Conservation (phyloP, 2,888 invertebrate species). For the Oxyteleia sp. region DNA sequence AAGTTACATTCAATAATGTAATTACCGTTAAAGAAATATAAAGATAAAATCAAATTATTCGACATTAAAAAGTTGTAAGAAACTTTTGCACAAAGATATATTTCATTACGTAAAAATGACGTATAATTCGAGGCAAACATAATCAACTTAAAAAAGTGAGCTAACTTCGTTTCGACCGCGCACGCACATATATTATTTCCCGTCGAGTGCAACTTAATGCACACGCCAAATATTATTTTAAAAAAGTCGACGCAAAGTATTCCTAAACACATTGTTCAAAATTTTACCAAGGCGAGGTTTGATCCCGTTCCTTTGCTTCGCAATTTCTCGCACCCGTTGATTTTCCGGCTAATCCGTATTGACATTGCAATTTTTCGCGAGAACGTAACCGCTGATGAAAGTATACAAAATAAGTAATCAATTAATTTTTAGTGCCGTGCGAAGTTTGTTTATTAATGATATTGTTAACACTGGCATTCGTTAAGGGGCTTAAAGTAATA, state of each 20-base stretch:
- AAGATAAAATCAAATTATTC: too few relatives aligned
- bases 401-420: too few relatives aligned
- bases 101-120: conserved; percentile 68
- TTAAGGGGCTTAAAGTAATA: too few relatives aligned
- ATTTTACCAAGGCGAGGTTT: neutral
- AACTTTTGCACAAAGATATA: conserved; percentile 53
- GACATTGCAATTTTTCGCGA: conserved; percentile 39
- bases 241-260: conserved; percentile 6
- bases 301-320: neutral
- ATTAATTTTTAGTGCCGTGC: too few relatives aligned
- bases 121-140: conserved; percentile 60
- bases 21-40: too few relatives aligned
- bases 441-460: too few relatives aligned
- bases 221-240: conserved; percentile 28
- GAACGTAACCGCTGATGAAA: too few relatives aligned
- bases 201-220: conserved; percentile 38
- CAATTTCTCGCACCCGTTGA: conserved; percentile 11
- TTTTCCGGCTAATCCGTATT: conserved; percentile 46
- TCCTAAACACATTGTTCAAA: neutral
- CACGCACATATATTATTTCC: conserved; percentile 44
- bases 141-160: conserved; percentile 61
- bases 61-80: conserved; percentile 63
- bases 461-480: too few relatives aligned
- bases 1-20: too few relatives aligned
- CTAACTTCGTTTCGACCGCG: conserved; percentile 47